These are phyloP conservation scores for Bufotes viridis DNA, from an alignment of 2,797 vertebrate genomes.

Conservation along the genomic window DNA sequence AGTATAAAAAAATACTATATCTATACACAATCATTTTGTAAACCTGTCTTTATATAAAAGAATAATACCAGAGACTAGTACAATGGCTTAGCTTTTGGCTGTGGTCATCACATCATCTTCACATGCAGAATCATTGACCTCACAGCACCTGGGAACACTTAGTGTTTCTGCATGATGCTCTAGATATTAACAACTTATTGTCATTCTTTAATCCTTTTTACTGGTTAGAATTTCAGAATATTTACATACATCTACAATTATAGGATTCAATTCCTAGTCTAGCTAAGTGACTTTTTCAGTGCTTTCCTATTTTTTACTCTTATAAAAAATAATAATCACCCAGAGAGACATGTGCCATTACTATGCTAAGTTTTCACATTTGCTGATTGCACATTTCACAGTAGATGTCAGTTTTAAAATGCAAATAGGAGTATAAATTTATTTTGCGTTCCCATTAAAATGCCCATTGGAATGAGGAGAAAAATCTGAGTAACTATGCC, in stretches of 20 bases:
- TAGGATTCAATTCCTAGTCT: not conserved
- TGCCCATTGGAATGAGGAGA: conserved; percentile 5
- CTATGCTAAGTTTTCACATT: conserved; percentile 34
- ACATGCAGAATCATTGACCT: not conserved
- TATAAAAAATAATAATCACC: conserved; percentile 8
- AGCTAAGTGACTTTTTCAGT: not conserved
- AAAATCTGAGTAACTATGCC: not conserved
- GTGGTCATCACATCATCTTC: not conserved
- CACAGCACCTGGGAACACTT: not conserved
- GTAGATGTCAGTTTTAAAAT: conserved; percentile 37
- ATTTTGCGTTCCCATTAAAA: conserved; percentile 29
- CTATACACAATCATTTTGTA: not conserved
- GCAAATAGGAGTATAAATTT: conserved; percentile 23
- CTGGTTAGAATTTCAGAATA: not conserved
- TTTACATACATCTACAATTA: not conserved
- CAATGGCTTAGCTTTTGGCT: not conserved
- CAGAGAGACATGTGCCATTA: not conserved
- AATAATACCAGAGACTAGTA: not conserved
- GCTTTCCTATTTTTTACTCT: not conserved
- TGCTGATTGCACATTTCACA: conserved; percentile 40
- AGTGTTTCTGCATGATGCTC: not conserved
- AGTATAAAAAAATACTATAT: not conserved
- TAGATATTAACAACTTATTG: not conserved
- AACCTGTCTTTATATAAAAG: not conserved
- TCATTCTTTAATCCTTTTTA: not conserved